phyloP scores from a whole-genome alignment of 2,888 invertebrate genomes.

The Thereva unica region DNA sequence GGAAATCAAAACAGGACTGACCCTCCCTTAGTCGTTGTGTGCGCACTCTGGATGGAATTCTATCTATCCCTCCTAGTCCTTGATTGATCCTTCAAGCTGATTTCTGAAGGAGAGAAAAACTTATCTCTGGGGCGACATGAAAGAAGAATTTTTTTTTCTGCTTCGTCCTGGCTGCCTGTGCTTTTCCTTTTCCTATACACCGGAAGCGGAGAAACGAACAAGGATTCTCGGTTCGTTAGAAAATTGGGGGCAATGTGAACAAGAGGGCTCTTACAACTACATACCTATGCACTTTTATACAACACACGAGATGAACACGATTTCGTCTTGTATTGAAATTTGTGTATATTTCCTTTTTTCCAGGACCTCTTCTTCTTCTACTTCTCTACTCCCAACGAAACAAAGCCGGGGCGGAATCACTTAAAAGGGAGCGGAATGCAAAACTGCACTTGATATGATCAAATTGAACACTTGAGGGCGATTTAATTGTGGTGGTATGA shows the following conservation, averaged over 20 bases:
- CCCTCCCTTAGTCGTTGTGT: conserved; percentile 2
- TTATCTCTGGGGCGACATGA: conserved; percentile 31
- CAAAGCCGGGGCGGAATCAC: conserved; percentile 6
- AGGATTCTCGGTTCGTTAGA: conserved; percentile 14
- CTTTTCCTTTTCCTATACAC: not conserved
- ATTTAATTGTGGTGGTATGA: conserved; percentile 22
- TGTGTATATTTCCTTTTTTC: conserved; percentile 2
- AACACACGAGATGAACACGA: not conserved
- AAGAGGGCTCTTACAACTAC: too few relatives aligned
- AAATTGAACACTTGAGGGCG: conserved; percentile 27
- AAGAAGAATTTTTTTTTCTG: conserved; percentile 16
- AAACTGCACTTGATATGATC: conserved; percentile 35
- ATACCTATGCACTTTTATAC: not conserved
- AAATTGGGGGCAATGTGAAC: not conserved
- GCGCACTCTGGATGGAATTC: not conserved
- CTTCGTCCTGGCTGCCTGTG: too few relatives aligned
- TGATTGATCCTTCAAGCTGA: conserved; percentile 32
- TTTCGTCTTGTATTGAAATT: not conserved
- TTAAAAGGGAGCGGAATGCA: conserved; percentile 15
- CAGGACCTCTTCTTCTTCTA: not conserved
- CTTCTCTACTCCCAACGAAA: not conserved
- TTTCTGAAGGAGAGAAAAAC: conserved; percentile 22
- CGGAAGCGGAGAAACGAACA: conserved; percentile 19
- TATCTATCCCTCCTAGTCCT: not conserved
- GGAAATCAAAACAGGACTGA: conserved; percentile 10